Conservation (phyloP, 2,113 vertebrate genomes). For the Copsychus sechellarum region DNA sequence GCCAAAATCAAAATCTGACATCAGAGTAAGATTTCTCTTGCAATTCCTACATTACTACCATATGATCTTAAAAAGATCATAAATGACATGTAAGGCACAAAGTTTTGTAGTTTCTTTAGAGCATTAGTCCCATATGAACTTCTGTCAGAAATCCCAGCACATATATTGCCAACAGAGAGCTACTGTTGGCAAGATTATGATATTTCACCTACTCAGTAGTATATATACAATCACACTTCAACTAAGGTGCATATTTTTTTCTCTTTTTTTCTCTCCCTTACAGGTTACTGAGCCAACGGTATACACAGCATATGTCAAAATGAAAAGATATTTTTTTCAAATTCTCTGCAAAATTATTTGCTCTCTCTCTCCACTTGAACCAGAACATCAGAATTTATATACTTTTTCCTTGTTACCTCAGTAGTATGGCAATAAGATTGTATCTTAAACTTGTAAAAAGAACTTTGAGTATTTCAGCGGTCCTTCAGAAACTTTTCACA, state of each 20-base stretch:
- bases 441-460: not conserved
- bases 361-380: not conserved
- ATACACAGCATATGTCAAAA: not conserved
- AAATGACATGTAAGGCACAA: not conserved
- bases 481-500: not conserved
- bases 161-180: not conserved
- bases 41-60: not conserved
- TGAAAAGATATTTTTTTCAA: not conserved
- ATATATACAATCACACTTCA: not conserved
- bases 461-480: not conserved
- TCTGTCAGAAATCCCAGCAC: fast-evolving
- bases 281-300: not conserved
- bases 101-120: not conserved
- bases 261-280: not conserved
- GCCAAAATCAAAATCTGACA: not conserved
- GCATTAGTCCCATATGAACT: not conserved
- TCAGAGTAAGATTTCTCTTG: not conserved
- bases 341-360: not conserved
- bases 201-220: not conserved
- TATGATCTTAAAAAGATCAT: not conserved
- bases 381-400: not conserved
- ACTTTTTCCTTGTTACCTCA: not conserved
- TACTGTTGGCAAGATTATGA: not conserved
- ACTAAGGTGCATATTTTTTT: not conserved
- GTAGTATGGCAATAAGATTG: not conserved